Evolutionary conservation across 2,797 vertebrate genomes (phyloP).

Genomic region (Pagetopsis macropterus): DNA sequence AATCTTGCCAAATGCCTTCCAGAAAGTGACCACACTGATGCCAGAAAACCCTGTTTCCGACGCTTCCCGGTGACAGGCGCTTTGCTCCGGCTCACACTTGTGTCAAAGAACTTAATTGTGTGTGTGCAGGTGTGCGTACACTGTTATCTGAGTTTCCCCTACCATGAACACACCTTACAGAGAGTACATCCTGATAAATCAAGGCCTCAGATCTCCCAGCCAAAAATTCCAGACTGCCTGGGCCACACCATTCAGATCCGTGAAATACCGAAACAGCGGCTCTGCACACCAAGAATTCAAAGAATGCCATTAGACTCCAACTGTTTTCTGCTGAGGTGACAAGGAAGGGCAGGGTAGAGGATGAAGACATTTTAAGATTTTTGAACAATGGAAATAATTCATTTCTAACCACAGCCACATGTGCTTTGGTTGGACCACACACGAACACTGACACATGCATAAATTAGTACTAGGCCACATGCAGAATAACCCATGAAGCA

Average conservation of each 20-base stretch:
- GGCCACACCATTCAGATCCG: constrained; percentile 78
- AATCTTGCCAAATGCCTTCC: constrained; percentile 15
- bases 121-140: constrained; percentile 26
- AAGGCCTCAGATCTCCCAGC: constrained; percentile 75
- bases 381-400: constrained; percentile 82
- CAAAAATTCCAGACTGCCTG: constrained; percentile 69
- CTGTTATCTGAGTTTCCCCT: constrained; percentile 35
- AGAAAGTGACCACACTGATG: constrained; percentile 12
- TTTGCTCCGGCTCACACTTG: constrained; percentile 27
- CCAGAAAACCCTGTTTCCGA: constrained; percentile 17
- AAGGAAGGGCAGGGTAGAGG: constrained; percentile 51
- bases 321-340: constrained; percentile 66
- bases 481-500: constrained; percentile 12
- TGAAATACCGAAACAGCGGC: constrained; percentile 80
- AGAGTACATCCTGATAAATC: constrained; percentile 83
- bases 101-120: constrained; percentile 8
- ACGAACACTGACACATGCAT: constrained; percentile 32
- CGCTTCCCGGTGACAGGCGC: constrained; percentile 25
- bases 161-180: constrained; percentile 46
- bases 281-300: constrained; percentile 84
- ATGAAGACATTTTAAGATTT: constrained; percentile 83
- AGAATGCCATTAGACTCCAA: constrained; percentile 85
- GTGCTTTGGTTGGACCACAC: constrained; percentile 80
- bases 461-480: constrained; percentile 31
- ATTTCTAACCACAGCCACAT: constrained; percentile 87